A percentile compares a stretch with the other conserved stretches of the same genome.
Conservation (phyloP, 2,888 invertebrate genomes). For the Caenorhabditis sp. region DNA sequence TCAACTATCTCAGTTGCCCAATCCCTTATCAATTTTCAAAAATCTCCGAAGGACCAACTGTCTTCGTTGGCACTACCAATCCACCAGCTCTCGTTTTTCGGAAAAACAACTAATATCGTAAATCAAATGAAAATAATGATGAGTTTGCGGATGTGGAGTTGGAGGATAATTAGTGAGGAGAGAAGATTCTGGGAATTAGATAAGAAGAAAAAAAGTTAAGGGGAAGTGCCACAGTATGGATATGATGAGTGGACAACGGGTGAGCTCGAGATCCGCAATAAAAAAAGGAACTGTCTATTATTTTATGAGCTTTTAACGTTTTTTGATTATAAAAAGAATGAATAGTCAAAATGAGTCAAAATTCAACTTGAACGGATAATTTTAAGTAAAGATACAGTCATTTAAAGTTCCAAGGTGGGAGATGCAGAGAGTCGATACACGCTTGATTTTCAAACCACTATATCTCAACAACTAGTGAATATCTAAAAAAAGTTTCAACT, state of each 20-base stretch:
- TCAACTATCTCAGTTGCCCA: no score
- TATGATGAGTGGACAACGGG: no score
- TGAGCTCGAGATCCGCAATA: no score
- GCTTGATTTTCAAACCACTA: not conserved
- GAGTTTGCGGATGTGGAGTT: not conserved
- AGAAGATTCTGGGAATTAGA: constrained; percentile 1
- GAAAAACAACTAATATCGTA: constrained; percentile 11
- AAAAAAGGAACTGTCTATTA: no score
- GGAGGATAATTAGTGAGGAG: not conserved
- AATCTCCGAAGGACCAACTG: constrained; percentile 10
- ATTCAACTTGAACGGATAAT: no score
- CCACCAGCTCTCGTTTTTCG: not conserved
- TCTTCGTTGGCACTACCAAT: not conserved
- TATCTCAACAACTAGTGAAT: not conserved
- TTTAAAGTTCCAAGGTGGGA: no score
- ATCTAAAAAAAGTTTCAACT: not conserved
- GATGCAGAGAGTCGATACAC: no score
- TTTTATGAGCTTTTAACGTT: no score
- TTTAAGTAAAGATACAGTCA: no score
- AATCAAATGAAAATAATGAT: constrained; percentile 19
- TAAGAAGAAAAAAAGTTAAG: not conserved
- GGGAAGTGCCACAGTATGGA: not conserved
- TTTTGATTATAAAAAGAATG: no score
- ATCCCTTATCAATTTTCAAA: not conserved
- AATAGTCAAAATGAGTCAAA: no score